Evolutionary conservation across 2,113 vertebrate species (phyloP), one percentile per base, ranked within the genome.

Genomic region (Illadopsis cleaveri): DNA sequence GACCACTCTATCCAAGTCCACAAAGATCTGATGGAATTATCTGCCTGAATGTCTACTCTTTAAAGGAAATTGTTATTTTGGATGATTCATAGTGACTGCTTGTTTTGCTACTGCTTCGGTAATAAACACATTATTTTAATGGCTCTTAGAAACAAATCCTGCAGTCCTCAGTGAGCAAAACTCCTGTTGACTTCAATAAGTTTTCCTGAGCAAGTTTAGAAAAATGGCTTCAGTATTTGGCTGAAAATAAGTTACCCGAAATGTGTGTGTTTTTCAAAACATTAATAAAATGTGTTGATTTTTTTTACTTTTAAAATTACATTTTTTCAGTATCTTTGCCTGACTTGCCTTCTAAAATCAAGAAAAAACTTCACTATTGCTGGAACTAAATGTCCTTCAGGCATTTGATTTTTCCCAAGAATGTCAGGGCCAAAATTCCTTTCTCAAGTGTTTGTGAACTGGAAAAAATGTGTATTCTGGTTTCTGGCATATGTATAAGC

Each of bases 41-140:
- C 84, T 95, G 91, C 86, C 79, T 68, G 11, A 75, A 44, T 48
- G 31, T 45, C 86, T 69, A 51, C 48, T 85, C 89, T 95, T 94
- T 95, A 90, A 97, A 96, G 86, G 84, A 96, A 98, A 90, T 81
- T 83, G 68, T 95, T 97, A 69, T 86, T 86, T 93, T 96, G 88
- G 45, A 77, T 96, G 86, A 95, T 80, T 97, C 94, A 93, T 70
- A 92, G 65, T 18, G 35, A 76, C 86, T 89, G 47, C 37, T 91
- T 96, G 95, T 95, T 93, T 96, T 93, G 92, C 90, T 91, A 53
- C 86, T 83, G 68, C 70, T 97, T 97, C 86, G 60, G 87, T 93
- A 96, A 97, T 90, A 97, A 97, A 96, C 72, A 82, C 78, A 76
- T 16, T 68, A 45, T 95, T 97, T 97, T 22, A 37, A 78, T 78